phyloP scores from a whole-genome alignment of 2,797 vertebrate species.

The Nothura maculosa region DNA sequence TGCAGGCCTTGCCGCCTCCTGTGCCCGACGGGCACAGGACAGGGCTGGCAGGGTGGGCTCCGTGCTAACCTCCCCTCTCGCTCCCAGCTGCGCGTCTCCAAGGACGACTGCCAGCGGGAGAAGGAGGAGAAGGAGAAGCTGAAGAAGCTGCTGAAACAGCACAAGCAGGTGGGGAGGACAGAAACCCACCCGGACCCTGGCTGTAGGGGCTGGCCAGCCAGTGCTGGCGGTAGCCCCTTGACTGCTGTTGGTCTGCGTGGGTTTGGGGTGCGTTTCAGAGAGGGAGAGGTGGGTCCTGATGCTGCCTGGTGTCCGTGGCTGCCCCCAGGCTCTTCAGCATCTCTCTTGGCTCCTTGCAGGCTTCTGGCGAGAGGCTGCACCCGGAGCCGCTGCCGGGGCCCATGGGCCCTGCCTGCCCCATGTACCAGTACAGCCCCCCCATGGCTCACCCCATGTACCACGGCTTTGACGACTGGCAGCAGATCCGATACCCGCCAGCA shows the following conservation, averaged over 20 bases:
- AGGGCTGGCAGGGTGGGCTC: neutral
- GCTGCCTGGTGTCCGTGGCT: neutral
- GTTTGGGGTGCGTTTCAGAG: neutral
- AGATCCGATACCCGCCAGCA: conserved; percentile 91
- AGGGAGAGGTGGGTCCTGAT: neutral
- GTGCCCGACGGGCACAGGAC: fast-evolving
- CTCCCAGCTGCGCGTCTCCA: conserved; percentile 88
- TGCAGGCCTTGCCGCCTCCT: neutral
- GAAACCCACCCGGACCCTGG: neutral
- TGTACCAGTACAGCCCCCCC: conserved; percentile 89
- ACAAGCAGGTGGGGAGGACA: conserved; percentile 90
- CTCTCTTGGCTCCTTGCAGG: conserved; percentile 63
- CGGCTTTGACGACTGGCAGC: conserved; percentile 93
- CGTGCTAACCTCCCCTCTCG: neutral
- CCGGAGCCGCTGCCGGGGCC: conserved; percentile 81
- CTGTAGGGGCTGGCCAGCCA: neutral
- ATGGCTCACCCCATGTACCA: conserved; percentile 81
- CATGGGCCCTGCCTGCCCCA: conserved; percentile 83
- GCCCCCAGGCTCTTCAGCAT: neutral
- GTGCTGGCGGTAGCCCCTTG: neutral
- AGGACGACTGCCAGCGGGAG: conserved; percentile 92
- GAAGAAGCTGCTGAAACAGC: conserved; percentile 92
- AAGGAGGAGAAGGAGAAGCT: conserved; percentile 93
- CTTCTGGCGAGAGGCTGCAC: conserved; percentile 89
- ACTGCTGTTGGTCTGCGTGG: neutral